Conservation (phyloP, 2,888 invertebrate genomes). For the Athalia cordata region DNA sequence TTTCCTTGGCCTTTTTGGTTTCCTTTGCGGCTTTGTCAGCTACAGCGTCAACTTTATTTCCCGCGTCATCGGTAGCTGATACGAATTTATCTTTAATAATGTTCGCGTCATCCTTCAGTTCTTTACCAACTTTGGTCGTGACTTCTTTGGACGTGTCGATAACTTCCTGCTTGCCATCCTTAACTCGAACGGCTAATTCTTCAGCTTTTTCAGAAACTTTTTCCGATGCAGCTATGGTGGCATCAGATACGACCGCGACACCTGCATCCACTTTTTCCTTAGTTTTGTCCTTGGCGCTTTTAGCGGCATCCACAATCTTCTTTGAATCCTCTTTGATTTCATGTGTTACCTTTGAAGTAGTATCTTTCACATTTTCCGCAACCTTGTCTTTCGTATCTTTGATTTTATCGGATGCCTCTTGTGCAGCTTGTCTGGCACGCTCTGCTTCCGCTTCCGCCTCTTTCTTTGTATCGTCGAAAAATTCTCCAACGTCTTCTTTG, state of each 20-base stretch:
- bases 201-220: constrained; percentile 31
- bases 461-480: constrained; percentile 48
- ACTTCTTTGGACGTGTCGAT: constrained; percentile 35
- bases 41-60: constrained; percentile 21
- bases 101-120: constrained; percentile 28
- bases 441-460: constrained; percentile 59
- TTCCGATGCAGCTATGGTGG: constrained; percentile 25
- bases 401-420: constrained; percentile 52
- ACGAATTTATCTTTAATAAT: constrained; percentile 47
- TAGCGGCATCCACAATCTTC: constrained; percentile 57
- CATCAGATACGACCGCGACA: constrained; percentile 44
- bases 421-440: constrained; percentile 62
- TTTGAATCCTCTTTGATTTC: constrained; percentile 54
- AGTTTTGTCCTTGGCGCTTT: constrained; percentile 70
- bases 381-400: constrained; percentile 45
- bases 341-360: constrained; percentile 54
- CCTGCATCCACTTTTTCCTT: constrained; percentile 48
- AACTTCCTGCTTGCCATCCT: constrained; percentile 33
- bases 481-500: constrained; percentile 30
- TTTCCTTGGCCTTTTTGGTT: constrained; percentile 52
- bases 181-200: constrained; percentile 49
- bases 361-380: constrained; percentile 51
- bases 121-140: constrained; percentile 25
- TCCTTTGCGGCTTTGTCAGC: constrained; percentile 51
- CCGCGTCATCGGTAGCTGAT: background rate